phyloP scores from a whole-genome alignment of 2,888 invertebrate genomes.

The Embidobia sp. region DNA sequence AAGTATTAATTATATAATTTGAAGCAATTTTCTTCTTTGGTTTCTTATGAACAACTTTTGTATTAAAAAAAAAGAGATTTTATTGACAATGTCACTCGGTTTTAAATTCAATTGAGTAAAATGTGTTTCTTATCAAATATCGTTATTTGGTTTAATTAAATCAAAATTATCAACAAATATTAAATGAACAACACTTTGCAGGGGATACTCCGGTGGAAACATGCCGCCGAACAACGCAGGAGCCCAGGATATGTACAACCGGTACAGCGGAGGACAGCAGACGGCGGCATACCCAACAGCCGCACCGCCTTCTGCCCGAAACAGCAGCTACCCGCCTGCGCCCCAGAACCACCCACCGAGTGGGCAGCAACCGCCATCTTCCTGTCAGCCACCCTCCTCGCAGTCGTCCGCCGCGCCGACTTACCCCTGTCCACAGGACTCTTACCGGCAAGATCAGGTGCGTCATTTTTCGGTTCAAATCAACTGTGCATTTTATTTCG shows the following conservation, averaged over 20 bases:
- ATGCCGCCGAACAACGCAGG: conserved; percentile 78
- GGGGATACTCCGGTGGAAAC: conserved; percentile 79
- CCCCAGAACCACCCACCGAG: conserved; percentile 83
- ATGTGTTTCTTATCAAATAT: no score
- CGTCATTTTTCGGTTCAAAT: no score
- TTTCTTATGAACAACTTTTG: no score
- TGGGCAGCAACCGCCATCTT: conserved; percentile 85
- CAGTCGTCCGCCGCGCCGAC: conserved; percentile 85
- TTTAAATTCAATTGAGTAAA: no score
- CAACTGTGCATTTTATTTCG: no score
- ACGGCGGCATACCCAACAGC: conserved; percentile 74
- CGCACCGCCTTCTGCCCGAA: conserved; percentile 75
- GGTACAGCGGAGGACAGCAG: conserved; percentile 79
- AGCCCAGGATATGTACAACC: conserved; percentile 80
- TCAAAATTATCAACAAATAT: no score
- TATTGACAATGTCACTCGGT: no score
- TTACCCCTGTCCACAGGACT: conserved; percentile 81
- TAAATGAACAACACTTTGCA: no score
- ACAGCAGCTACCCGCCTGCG: conserved; percentile 83
- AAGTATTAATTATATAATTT: no score
- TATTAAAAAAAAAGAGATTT: no score
- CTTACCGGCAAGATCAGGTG: conserved; percentile 84
- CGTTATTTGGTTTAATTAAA: no score
- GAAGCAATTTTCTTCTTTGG: no score
- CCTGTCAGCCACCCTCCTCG: conserved; percentile 88